These are phyloP conservation scores for Amphiprion percula DNA, from an alignment of 2,113 vertebrate genomes.

Conservation along the genomic window DNA sequence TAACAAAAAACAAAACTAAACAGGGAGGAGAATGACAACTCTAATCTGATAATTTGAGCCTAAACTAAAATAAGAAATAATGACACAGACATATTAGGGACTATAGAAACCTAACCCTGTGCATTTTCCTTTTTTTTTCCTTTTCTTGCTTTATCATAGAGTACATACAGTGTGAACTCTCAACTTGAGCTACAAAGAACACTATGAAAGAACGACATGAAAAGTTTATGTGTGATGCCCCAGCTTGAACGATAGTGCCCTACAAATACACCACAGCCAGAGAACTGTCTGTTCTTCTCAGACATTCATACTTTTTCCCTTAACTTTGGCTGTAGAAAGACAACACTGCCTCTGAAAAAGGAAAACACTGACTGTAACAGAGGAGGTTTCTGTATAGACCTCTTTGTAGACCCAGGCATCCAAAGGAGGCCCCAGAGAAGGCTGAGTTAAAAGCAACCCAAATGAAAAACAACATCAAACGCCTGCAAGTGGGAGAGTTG, in stretches of 20 bases:
- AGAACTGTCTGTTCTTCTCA: background rate
- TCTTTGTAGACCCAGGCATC: constrained; percentile 51
- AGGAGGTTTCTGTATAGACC: constrained; percentile 36
- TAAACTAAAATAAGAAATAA: no score
- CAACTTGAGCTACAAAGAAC: constrained; percentile 15
- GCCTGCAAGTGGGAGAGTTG: constrained; percentile 37
- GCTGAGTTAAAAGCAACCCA: constrained; percentile 60
- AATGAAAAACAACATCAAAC: constrained; percentile 69
- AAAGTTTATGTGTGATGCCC: background rate
- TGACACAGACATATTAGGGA: no score
- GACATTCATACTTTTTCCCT: constrained; percentile 13
- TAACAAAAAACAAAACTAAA: no score
- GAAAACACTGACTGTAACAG: constrained; percentile 7
- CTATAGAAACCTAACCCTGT: no score
- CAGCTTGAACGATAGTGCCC: constrained; percentile 5
- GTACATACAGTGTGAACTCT: background rate
- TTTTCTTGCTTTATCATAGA: background rate
- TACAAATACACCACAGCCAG: constrained; percentile 21
- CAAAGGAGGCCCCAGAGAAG: constrained; percentile 61
- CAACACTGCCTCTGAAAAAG: constrained; percentile 19
- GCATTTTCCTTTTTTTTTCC: no score
- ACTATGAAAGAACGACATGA: background rate
- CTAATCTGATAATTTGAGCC: no score
- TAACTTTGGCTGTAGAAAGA: constrained; percentile 12
- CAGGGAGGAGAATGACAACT: no score